A percentile compares a stretch with the other conserved stretches of the same genome.
Conservation (phyloP, 2,797 vertebrate genomes). For the Petrocephalus schoutedeni region DNA sequence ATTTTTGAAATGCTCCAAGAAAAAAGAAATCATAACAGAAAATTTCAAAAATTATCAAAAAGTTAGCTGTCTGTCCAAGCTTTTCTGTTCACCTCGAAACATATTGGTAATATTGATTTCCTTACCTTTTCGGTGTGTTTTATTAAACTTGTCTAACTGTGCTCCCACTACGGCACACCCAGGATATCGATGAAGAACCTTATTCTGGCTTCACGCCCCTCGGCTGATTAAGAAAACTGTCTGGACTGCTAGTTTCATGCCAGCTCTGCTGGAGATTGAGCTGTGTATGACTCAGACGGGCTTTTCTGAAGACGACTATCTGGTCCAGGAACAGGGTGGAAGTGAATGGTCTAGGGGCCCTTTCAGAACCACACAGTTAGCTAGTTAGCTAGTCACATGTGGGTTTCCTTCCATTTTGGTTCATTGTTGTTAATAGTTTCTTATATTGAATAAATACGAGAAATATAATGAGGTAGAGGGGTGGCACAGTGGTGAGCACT, state of each 20-base stretch:
- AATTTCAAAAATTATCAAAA: neutral
- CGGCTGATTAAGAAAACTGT: neutral
- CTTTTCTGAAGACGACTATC: neutral
- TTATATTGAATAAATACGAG: neutral
- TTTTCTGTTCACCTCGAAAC: neutral
- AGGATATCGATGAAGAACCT: neutral
- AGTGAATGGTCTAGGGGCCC: neutral
- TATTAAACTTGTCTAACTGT: constrained; percentile 5
- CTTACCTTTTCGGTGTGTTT: neutral
- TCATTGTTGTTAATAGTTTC: neutral
- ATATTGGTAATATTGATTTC: constrained; percentile 1
- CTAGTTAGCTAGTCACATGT: neutral
- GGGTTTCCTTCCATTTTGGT: neutral
- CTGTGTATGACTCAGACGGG: neutral
- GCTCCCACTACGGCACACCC: neutral
- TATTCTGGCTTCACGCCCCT: neutral
- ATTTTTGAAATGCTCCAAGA: neutral
- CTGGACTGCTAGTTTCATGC: neutral
- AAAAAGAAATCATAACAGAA: neutral
- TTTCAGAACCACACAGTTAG: neutral
- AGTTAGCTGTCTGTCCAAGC: neutral
- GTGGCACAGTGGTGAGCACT: too few relatives aligned
- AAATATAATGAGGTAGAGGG: neutral
- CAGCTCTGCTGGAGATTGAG: neutral
- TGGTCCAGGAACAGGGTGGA: neutral